Conservation (phyloP, 1,140 invertebrate species). For the Neotoxoptera formosana region DNA sequence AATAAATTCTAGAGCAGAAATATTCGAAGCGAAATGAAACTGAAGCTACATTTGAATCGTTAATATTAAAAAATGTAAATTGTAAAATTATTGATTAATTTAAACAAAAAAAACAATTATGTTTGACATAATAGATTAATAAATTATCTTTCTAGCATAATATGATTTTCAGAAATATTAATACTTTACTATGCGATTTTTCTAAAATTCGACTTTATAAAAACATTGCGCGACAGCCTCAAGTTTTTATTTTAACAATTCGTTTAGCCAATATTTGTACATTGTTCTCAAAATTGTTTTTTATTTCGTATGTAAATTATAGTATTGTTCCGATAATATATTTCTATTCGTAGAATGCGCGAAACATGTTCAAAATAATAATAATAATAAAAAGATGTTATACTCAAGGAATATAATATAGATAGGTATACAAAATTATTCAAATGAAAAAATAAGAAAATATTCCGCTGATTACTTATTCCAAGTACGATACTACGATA, state of each 20-base stretch:
- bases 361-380: not conserved
- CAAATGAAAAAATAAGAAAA: not conserved
- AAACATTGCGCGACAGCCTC: not conserved
- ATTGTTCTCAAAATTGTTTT: too few relatives aligned
- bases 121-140: too few relatives aligned
- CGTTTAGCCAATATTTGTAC: not conserved
- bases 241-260: not conserved
- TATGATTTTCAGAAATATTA: not conserved
- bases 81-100: too few relatives aligned
- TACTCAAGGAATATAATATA: not conserved
- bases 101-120: too few relatives aligned
- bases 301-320: too few relatives aligned
- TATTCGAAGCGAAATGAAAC: not conserved
- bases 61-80: not conserved
- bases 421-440: not conserved
- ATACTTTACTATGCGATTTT: not conserved
- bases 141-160: too few relatives aligned
- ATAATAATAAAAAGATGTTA: not conserved
- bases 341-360: not conserved
- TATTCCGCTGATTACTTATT: not conserved
- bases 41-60: not conserved
- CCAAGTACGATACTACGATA: conserved; percentile 2
- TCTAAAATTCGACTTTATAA: not conserved
- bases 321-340: not conserved
- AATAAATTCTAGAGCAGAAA: not conserved